A percentile compares a stretch with the other conserved stretches of the same genome.
Evolutionary conservation across 30 jellyfish, hydroid and myxozoan species (phyloP).

Genomic region (Pelagia noctiluca): DNA sequence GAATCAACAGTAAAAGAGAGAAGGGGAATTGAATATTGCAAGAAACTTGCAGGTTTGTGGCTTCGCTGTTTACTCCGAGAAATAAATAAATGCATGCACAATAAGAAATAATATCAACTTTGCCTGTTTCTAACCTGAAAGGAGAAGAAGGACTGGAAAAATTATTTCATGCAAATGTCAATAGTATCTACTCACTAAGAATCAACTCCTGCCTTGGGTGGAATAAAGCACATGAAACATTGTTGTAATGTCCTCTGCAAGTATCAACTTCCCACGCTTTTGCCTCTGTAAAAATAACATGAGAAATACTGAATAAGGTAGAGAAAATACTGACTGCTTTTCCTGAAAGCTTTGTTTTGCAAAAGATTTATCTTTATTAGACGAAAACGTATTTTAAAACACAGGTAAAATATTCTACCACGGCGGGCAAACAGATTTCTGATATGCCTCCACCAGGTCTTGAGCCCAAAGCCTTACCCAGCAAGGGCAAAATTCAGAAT

Average conservation of each 20-base stretch:
- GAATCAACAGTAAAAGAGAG: not conserved
- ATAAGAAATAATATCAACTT: too few relatives aligned
- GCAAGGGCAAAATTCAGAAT: not conserved
- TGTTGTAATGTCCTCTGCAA: constrained; percentile 98
- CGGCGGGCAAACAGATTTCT: too few relatives aligned
- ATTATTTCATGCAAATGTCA: not conserved
- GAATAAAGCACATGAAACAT: constrained; percentile 92
- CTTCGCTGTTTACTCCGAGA: too few relatives aligned
- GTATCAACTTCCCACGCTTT: constrained; percentile 98
- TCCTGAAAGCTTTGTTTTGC: not conserved
- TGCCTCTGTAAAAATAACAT: constrained; percentile 64
- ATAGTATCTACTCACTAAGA: constrained; percentile 56
- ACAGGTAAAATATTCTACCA: too few relatives aligned
- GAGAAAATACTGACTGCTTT: not conserved
- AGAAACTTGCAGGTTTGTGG: not conserved
- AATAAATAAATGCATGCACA: too few relatives aligned
- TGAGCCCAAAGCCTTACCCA: too few relatives aligned
- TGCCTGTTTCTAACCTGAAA: too few relatives aligned
- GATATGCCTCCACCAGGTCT: too few relatives aligned
- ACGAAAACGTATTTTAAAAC: too few relatives aligned
- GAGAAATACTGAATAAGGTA: not conserved
- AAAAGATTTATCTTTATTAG: too few relatives aligned
- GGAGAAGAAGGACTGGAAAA: not conserved
- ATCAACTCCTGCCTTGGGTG: constrained; percentile 97
- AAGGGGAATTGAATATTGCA: not conserved